phyloP scores from a whole-genome alignment of 2,888 invertebrate species.

The Aquatica leii region DNA sequence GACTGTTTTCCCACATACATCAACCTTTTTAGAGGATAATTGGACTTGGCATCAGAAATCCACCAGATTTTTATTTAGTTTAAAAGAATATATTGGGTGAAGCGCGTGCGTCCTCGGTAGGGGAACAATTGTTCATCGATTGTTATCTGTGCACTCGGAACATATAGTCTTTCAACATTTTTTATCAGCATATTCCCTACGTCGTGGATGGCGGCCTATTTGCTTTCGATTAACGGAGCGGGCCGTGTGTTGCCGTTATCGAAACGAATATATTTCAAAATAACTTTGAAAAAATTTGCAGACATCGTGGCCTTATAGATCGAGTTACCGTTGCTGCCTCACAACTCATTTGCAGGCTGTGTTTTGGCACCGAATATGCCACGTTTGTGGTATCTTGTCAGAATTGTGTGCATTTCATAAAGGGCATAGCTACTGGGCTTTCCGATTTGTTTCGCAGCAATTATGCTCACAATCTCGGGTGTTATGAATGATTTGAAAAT shows the following conservation, averaged over 20 bases:
- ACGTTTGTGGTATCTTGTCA: not conserved
- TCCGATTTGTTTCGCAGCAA: too few relatives aligned
- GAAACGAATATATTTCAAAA: not conserved
- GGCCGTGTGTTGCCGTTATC: too few relatives aligned
- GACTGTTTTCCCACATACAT: not conserved
- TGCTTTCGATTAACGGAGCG: not conserved
- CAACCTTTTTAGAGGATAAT: too few relatives aligned
- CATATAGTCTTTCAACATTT: not conserved
- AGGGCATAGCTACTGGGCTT: not conserved
- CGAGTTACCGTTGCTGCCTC: not conserved
- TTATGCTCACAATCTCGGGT: too few relatives aligned
- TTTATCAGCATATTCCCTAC: not conserved
- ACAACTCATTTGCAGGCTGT: not conserved
- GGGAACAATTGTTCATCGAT: too few relatives aligned
- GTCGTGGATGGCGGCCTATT: not conserved
- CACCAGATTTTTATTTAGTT: not conserved
- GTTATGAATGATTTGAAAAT: too few relatives aligned
- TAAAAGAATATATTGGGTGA: not conserved
- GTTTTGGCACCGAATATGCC: not conserved
- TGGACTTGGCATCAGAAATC: constrained; percentile 1
- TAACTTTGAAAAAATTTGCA: not conserved
- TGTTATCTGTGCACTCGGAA: too few relatives aligned
- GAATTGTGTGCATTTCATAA: not conserved
- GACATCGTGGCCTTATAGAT: constrained; percentile 8
- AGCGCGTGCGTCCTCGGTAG: too few relatives aligned